Conservation (phyloP, 2,888 invertebrate species). For the Polyommatus icarus region DNA sequence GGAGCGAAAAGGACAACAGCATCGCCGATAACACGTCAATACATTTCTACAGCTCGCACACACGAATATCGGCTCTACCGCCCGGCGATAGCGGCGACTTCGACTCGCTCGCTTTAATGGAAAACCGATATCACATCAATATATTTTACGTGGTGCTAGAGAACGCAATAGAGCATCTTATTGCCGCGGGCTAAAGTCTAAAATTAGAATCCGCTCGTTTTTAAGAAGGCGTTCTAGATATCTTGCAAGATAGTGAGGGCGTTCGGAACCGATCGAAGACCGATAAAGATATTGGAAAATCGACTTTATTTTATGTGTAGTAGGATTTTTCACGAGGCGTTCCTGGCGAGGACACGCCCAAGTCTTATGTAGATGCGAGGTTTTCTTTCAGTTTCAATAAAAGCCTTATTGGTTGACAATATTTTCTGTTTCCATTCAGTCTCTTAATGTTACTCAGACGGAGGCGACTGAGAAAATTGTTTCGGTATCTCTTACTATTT, state of each 20-base stretch:
- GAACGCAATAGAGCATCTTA: constrained; percentile 54
- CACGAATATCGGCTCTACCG: constrained; percentile 53
- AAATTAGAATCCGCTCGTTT: constrained; percentile 50
- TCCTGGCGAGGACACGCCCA: constrained; percentile 70
- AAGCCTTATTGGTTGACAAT: constrained; percentile 52
- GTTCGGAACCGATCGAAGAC: constrained; percentile 75
- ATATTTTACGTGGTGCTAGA: constrained; percentile 64
- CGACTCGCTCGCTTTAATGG: constrained; percentile 61
- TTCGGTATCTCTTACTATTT: constrained; percentile 8
- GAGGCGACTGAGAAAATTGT: constrained; percentile 22
- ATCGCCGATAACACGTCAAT: constrained; percentile 80
- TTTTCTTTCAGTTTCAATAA: constrained; percentile 55
- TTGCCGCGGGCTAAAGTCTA: constrained; percentile 52
- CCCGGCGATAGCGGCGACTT: constrained; percentile 49
- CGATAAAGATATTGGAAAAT: constrained; percentile 76
- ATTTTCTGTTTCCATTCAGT: constrained; percentile 27
- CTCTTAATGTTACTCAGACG: constrained; percentile 16
- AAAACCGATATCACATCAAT: constrained; percentile 80
- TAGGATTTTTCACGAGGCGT: constrained; percentile 70
- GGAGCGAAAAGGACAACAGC: constrained; percentile 67
- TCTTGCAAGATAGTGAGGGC: constrained; percentile 79
- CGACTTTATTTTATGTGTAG: constrained; percentile 67
- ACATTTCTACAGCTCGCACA: constrained; percentile 68
- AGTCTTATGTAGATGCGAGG: constrained; percentile 66
- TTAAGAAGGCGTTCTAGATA: constrained; percentile 79